Conservation (phyloP, 1,140 invertebrate genomes). For the Aphelinus atriplicis region DNA sequence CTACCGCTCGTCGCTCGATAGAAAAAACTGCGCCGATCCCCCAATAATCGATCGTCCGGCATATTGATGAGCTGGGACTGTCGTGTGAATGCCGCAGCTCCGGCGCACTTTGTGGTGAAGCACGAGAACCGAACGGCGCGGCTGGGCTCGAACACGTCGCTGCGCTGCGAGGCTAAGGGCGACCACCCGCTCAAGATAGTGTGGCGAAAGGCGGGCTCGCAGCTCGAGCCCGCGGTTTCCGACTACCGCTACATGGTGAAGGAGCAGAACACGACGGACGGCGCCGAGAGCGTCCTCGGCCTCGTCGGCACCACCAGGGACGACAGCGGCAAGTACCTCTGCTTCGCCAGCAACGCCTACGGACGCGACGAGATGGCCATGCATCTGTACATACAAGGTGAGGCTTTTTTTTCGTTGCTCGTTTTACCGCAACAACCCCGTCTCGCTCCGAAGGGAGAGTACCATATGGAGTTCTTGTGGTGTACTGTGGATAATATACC, state of each 20-base stretch:
- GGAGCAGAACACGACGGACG: constrained; percentile 65
- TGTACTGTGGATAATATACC: too few species aligned
- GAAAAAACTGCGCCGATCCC: not conserved
- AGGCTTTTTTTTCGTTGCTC: constrained; percentile 7
- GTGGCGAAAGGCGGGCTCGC: constrained; percentile 72
- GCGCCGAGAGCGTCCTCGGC: constrained; percentile 84
- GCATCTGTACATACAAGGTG: constrained; percentile 90
- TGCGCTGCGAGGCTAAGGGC: constrained; percentile 88
- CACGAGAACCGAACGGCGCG: constrained; percentile 72
- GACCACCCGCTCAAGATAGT: constrained; percentile 88
- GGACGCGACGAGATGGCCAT: constrained; percentile 92
- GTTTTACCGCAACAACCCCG: too few species aligned
- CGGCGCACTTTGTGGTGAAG: constrained; percentile 77
- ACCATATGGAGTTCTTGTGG: too few species aligned
- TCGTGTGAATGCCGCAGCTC: constrained; percentile 69
- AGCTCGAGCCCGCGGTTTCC: constrained; percentile 57
- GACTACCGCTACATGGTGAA: constrained; percentile 64
- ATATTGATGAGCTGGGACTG: not conserved
- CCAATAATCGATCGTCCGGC: not conserved
- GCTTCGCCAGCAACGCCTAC: constrained; percentile 87
- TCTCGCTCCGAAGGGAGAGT: too few species aligned
- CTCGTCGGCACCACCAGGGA: constrained; percentile 85
- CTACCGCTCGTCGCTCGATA: too few species aligned
- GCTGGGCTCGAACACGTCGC: constrained; percentile 76
- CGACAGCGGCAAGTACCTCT: constrained; percentile 90